Base-by-base conservation (phyloP, 2,888 invertebrate genomes). In the Spilarctia lutea region DNA sequence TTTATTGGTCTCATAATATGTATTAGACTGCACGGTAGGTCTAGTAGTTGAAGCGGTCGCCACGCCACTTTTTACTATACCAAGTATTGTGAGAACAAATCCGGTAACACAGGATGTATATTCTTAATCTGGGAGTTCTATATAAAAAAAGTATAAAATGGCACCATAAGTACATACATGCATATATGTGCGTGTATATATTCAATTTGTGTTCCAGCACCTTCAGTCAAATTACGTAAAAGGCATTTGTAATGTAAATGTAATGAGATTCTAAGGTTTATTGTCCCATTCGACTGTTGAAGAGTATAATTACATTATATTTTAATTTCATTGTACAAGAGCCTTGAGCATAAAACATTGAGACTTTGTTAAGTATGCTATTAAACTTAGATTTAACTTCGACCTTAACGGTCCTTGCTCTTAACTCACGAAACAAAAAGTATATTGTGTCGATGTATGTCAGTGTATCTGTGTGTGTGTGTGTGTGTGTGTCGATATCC, bases 281-380 rank as follows among this genome's bases (percentile, higher is more conserved):
- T 74, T 24, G 56, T 75, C 75, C 60, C n/a, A 70, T 77, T 77
- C 35, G 65, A 45, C 74, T 75, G 48, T 80, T 65, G 70, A 78
- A 71, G 73, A 68, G 68, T 76, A 79, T 71, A 20, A 79, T 80
- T 71, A 69, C 75, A 30, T 75, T 30, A 69, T 71, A 75, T 83
- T 66, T 79, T 65, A 79, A 69, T 77, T 76, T 84, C 60, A 82
- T 82, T 76, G 20, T 72, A 72, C 75, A 74, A 72, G 65, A 13
- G 63, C 4, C 3, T 60, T 18, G 30, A 11, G 33, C 42, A 74
- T 74, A 35, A 69, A 63, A 35, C 48, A 68, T 66, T 48, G 60
- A 56, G 24, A 39, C 39, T 33, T 35, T 39, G n/a, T 39, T 10
- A 66, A 66, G n/a, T 66, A 39, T 24, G 1, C 35, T 35, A 35